A percentile compares a stretch with the other conserved stretches of the same genome.
phyloP scores from a whole-genome alignment of 35 echinoderm and acorn worm species.

The Apostichopus japonicus region DNA sequence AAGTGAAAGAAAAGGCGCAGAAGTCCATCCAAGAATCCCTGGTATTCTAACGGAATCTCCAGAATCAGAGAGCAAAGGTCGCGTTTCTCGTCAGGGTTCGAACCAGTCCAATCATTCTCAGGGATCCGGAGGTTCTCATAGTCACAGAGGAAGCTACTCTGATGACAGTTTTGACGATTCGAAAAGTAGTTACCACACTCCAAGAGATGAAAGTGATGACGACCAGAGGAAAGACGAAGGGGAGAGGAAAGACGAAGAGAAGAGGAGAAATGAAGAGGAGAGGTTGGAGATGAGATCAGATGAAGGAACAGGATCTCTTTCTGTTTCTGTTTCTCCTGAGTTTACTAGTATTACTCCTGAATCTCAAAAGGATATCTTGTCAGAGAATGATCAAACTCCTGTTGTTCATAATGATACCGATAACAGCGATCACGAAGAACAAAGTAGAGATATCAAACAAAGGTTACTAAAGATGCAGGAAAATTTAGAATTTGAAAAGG shows the following conservation, averaged over 20 bases:
- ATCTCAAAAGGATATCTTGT: neutral
- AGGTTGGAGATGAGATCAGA: neutral
- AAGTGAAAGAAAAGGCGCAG: neutral
- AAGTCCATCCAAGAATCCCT: slow-evolving; percentile 9
- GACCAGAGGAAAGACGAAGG: neutral
- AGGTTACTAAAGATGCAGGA: neutral
- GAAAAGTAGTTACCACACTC: slow-evolving; percentile 15
- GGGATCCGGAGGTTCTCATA: neutral
- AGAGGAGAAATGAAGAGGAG: neutral
- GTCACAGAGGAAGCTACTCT: neutral
- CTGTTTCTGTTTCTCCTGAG: neutral
- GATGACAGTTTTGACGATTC: slow-evolving; percentile 33
- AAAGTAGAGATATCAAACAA: neutral
- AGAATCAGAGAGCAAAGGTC: neutral
- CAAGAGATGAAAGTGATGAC: neutral
- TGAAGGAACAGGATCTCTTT: neutral
- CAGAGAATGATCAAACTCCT: neutral
- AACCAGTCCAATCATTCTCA: slow-evolving; percentile 1
- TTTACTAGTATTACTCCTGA: neutral
- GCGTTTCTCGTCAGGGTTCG: neutral
- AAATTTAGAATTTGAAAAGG: neutral
- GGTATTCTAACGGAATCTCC: slow-evolving; percentile 51
- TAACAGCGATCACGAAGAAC: neutral
- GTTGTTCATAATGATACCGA: neutral
- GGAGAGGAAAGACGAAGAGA: neutral